Evolutionary conservation across 2,888 invertebrate species (phyloP), one percentile per base, ranked within the genome.

Genomic region (Neria commutata): DNA sequence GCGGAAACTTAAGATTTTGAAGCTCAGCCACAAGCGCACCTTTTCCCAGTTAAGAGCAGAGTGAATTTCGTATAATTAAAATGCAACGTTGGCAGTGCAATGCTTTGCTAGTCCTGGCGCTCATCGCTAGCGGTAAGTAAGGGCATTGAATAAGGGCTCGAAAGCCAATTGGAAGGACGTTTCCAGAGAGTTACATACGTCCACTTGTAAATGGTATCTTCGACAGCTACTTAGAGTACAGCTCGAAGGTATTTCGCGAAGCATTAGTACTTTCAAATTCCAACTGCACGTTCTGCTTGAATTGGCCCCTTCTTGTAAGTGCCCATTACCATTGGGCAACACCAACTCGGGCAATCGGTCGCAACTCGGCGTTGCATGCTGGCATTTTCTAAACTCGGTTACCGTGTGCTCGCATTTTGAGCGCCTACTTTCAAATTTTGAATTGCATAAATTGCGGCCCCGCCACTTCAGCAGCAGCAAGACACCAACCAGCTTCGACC

Each of bases 71-170:
- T 37, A 25, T 25, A 50, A 72, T 54, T 8, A n/a, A n/a, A n/a
- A 77, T 77, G 78, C 64, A 68, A 60, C 64, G 64, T 25, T 50
- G 69, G 48, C 67, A 68, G 61, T 54, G 68, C 34, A 71, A 67
- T 69, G 52, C 62, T 54, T 49, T 75, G 54, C 68, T 78, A 61
- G 61, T 72, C 66, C 67, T 77, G 62, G 70, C 67, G 49, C 52
- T 69, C 34, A 46, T 66, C 24, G 67, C 69, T 56, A 66, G 65
- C 34, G 78, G 77, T 77, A 71, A 78, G 76, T 75, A 23, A 19
- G 4, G 16, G 11, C 6, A 8, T 29, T 19, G 14, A 37, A 37
- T 37, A n/a, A 4, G 14, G 37, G 4, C 14, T 37, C 14, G 6
- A 8, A 8, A 37, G n/a, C 4, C n/a, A 37, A 4, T n/a, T 8